Conservation (phyloP, 92 coral and sea anemone species). For the Ricordea florida region DNA sequence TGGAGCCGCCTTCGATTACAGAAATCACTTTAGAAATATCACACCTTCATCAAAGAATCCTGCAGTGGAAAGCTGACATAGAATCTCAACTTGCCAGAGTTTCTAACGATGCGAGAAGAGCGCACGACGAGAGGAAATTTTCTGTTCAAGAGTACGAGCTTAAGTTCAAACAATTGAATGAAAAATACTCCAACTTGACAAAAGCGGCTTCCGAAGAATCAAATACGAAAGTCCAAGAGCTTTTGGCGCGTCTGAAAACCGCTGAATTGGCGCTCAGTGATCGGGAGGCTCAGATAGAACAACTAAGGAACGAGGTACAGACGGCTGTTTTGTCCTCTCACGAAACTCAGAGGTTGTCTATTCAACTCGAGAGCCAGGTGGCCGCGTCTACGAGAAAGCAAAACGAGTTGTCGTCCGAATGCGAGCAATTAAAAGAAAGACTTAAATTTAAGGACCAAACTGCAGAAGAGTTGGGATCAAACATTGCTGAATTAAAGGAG, state of each 20-base stretch:
- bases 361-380: constrained; percentile 68
- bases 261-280: constrained; percentile 71
- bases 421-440: constrained; percentile 48
- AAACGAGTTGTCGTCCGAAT: constrained; percentile 57
- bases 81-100: constrained; percentile 57
- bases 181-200: constrained; percentile 71
- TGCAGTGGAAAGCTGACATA: constrained; percentile 80
- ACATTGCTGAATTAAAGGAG: constrained; percentile 45
- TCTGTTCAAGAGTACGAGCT: constrained; percentile 79
- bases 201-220: constrained; percentile 73
- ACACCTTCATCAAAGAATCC: constrained; percentile 77
- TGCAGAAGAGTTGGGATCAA: constrained; percentile 52
- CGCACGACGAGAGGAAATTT: constrained; percentile 77
- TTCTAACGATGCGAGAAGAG: constrained; percentile 63
- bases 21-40: constrained; percentile 90
- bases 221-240: constrained; percentile 56
- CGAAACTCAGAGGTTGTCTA: constrained; percentile 69
- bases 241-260: constrained; percentile 53
- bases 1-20: constrained; percentile 68
- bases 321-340: constrained; percentile 60
- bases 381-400: constrained; percentile 55
- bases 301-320: constrained; percentile 59
- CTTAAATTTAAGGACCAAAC: constrained; percentile 38
- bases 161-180: constrained; percentile 77
- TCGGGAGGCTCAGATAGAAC: constrained; percentile 66